Percentiles rank a stretch among this genome's conserved stretches.
Conservation (phyloP, 2,888 invertebrate species). For the Cepaea hortensis region DNA sequence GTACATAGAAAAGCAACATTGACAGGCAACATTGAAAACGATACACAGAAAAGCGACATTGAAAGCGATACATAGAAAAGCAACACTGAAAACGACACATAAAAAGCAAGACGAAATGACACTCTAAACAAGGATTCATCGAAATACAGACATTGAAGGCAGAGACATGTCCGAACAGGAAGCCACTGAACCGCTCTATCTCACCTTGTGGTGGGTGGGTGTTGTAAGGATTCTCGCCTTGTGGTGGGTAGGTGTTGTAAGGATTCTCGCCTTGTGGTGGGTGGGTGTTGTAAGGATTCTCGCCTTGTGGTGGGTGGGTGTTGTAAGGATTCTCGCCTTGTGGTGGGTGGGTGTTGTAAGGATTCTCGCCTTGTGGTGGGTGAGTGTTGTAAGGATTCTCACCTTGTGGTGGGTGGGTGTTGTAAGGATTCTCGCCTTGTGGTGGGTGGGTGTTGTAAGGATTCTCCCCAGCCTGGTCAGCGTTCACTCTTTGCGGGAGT, state of each 20-base stretch:
- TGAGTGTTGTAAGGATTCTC: neutral
- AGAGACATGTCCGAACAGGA: no score
- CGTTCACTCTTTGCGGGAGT: neutral
- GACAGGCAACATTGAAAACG: no score
- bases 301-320: neutral
- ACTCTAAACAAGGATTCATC: no score
- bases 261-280: neutral
- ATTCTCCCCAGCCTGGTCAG: neutral
- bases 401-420: neutral
- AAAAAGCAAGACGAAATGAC: no score
- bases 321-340: neutral
- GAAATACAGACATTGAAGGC: no score
- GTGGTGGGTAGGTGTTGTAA: neutral
- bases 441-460: slow-evolving; percentile 12
- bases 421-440: slow-evolving; percentile 6
- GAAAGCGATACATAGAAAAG: no score
- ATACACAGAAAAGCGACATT: no score
- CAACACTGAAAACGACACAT: no score
- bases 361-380: neutral
- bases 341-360: neutral
- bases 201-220: neutral
- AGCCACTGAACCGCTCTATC: neutral
- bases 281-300: no score
- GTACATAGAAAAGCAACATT: no score
- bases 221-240: neutral